Evolutionary conservation across 2,797 vertebrate species (phyloP).

Genomic region (Dendrocincla fuliginosa): DNA sequence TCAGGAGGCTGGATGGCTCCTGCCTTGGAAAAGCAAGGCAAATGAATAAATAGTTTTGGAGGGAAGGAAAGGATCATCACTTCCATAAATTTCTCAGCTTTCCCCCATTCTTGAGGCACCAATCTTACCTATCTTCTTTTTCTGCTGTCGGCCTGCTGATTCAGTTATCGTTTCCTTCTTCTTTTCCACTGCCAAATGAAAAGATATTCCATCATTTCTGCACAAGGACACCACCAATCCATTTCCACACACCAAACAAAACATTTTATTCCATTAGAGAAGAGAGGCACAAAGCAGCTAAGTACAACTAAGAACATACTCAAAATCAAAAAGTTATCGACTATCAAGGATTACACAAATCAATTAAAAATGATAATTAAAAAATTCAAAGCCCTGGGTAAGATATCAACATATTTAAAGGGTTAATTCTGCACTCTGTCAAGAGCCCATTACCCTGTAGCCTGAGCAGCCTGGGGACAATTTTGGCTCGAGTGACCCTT

Average conservation of each 20-base stretch:
- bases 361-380: not conserved
- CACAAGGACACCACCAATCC: not conserved
- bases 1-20: not conserved
- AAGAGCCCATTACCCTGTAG: not conserved
- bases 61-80: not conserved
- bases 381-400: not conserved
- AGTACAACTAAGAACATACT: not conserved
- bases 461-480: not conserved
- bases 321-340: not conserved
- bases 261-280: not conserved
- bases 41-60: not conserved
- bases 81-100: not conserved
- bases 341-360: not conserved
- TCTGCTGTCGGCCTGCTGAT: conserved; percentile 95
- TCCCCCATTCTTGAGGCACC: not conserved
- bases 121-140: conserved; percentile 95
- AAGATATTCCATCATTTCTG: conserved; percentile 8
- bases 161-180: conserved; percentile 99
- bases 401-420: not conserved
- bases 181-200: conserved; percentile 89
- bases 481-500: conserved; percentile 15
- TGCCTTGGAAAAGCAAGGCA: not conserved
- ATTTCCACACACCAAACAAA: not conserved
- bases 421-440: not conserved
- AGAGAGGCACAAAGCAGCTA: not conserved